These are phyloP conservation scores for Eilema caniola DNA, from an alignment of 2,888 invertebrate genomes.

Conservation along the genomic window DNA sequence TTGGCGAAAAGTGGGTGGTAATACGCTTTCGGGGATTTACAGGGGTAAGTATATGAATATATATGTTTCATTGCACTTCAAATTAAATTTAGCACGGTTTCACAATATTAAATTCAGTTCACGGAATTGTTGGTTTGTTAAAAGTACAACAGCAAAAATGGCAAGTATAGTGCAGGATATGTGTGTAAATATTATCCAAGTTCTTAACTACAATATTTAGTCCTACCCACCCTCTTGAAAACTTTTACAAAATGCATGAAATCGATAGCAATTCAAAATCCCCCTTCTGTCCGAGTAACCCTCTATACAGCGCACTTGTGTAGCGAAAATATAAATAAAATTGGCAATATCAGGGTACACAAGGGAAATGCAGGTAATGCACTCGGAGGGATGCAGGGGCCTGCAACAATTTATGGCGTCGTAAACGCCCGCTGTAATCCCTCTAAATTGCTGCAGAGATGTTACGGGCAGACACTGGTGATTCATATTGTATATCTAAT, in stretches of 20 bases:
- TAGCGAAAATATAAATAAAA: conserved; percentile 51
- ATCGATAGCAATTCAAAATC: conserved; percentile 4
- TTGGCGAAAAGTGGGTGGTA: too few relatives aligned
- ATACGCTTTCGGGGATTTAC: too few relatives aligned
- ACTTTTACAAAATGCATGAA: not conserved
- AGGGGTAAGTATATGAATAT: too few relatives aligned
- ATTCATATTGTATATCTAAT: conserved; percentile 46
- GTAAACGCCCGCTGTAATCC: conserved; percentile 70
- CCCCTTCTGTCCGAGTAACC: not conserved
- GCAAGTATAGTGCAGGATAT: not conserved
- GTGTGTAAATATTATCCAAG: not conserved
- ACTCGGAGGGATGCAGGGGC: conserved; percentile 41
- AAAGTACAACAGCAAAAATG: too few relatives aligned
- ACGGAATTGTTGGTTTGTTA: too few relatives aligned
- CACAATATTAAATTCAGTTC: too few relatives aligned
- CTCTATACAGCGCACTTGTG: conserved; percentile 30
- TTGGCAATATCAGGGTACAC: conserved; percentile 42
- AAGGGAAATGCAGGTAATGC: conserved; percentile 69
- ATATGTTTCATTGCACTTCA: too few relatives aligned
- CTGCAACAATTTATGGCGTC: conserved; percentile 69
- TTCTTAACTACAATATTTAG: not conserved
- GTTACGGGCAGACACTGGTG: conserved; percentile 25
- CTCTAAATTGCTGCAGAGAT: conserved; percentile 60
- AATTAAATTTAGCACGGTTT: too few relatives aligned
- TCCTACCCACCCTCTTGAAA: not conserved